These are phyloP conservation scores for Aspiorhynchus laticeps DNA, from an alignment of 2,113 vertebrate species.

Conservation along the genomic window DNA sequence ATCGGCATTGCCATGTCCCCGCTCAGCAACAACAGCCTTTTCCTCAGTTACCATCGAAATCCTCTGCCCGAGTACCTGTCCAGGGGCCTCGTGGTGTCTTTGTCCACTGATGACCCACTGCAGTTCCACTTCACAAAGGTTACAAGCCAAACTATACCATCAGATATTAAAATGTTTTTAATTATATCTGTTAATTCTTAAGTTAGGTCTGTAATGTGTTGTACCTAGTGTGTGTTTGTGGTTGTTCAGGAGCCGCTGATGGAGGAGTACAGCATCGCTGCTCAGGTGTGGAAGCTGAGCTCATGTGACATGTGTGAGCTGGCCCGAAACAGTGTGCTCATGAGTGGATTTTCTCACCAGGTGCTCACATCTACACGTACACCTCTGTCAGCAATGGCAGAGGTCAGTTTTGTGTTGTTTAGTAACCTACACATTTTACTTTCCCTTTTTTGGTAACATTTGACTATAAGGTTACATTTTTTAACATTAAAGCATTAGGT, in stretches of 20 bases:
- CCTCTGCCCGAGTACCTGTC: conserved; percentile 95
- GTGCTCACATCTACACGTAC: conserved; percentile 66
- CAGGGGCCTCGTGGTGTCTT: conserved; percentile 92
- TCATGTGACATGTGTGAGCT: conserved; percentile 99
- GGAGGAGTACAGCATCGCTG: conserved; percentile 98
- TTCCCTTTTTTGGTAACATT: not conserved
- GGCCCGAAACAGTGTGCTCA: conserved; percentile 95
- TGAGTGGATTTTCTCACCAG: conserved; percentile 97
- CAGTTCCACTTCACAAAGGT: conserved; percentile 99
- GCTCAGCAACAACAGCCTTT: conserved; percentile 97
- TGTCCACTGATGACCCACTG: conserved; percentile 94
- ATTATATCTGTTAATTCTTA: not conserved
- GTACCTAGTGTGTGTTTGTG: conserved; percentile 11
- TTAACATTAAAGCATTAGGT: too few relatives aligned
- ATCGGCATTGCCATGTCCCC: conserved; percentile 98
- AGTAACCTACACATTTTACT: not conserved
- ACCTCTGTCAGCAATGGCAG: not conserved
- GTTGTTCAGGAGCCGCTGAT: conserved; percentile 88
- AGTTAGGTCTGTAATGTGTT: not conserved
- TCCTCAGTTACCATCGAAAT: conserved; percentile 98
- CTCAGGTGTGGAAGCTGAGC: conserved; percentile 98
- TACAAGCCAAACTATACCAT: conserved; percentile 35
- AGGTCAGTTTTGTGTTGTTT: not conserved
- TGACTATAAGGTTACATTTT: too few relatives aligned
- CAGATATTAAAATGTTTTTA: not conserved